phyloP scores from a whole-genome alignment of 1,140 invertebrate species.

The Eufriesea mexicana region DNA sequence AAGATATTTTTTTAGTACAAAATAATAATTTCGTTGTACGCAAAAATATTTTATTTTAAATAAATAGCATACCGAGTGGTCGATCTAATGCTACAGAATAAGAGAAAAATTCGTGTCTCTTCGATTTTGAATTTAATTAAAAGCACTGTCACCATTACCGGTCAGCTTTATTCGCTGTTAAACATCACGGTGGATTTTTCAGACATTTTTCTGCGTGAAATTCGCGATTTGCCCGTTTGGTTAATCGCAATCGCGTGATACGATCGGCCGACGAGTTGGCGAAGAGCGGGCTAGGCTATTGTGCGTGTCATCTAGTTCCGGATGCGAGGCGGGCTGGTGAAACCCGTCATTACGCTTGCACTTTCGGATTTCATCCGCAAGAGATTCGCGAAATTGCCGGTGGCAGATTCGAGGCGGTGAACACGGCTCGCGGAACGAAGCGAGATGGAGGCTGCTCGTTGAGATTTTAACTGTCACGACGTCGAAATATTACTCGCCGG shows the following conservation, averaged over 20 bases:
- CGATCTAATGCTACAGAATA: too few relatives aligned
- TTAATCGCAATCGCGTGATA: not conserved
- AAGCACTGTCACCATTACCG: too few relatives aligned
- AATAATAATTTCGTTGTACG: too few relatives aligned
- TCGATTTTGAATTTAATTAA: too few relatives aligned
- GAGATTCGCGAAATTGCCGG: constrained; percentile 55
- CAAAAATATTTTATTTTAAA: too few relatives aligned
- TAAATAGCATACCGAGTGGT: too few relatives aligned
- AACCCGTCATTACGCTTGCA: constrained; percentile 35
- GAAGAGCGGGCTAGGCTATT: not conserved
- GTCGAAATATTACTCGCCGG: constrained; percentile 47
- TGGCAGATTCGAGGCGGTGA: constrained; percentile 30
- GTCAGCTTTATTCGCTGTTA: too few relatives aligned
- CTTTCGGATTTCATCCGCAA: constrained; percentile 44
- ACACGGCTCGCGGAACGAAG: constrained; percentile 16
- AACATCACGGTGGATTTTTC: not conserved
- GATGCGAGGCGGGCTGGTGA: constrained; percentile 23
- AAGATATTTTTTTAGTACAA: too few relatives aligned
- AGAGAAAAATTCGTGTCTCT: too few relatives aligned
- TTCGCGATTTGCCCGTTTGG: not conserved
- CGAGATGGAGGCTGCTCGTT: constrained; percentile 42
- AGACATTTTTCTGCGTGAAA: not conserved
- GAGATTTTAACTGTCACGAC: constrained; percentile 63
- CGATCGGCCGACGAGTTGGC: not conserved
- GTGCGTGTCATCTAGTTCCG: constrained; percentile 43